phyloP scores from a whole-genome alignment of 2,797 vertebrate species.

The Yasuhikotakia modesta region DNA sequence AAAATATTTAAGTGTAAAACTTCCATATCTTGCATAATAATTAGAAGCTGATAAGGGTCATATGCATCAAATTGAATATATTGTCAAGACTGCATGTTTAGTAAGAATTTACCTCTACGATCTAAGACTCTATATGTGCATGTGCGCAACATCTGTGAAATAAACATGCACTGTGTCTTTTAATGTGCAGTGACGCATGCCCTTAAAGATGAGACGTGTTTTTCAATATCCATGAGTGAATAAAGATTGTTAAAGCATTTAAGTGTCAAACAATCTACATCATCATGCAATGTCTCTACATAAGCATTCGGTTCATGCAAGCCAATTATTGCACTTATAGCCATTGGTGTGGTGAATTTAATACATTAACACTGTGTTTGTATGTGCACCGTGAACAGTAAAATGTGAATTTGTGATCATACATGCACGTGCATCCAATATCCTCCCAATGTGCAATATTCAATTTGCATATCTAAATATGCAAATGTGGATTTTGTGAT shows the following conservation, averaged over 20 bases:
- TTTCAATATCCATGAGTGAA: background rate
- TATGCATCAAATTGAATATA: slow-evolving; percentile 5
- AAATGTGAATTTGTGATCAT: slow-evolving; percentile 33
- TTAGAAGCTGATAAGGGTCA: background rate
- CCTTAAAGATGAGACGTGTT: background rate
- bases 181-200: background rate
- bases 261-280: background rate
- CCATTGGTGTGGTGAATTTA: background rate
- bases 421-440: slow-evolving; percentile 18
- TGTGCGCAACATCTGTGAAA: background rate
- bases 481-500: background rate
- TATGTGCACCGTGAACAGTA: slow-evolving; percentile 28
- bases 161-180: background rate
- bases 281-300: background rate
- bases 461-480: background rate
- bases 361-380: background rate
- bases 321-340: background rate
- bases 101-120: background rate
- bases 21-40: slow-evolving; percentile 1
- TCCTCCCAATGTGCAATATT: background rate
- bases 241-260: background rate
- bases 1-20: slow-evolving; percentile 48
- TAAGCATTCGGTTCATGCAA: background rate
- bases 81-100: background rate
- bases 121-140: slow-evolving; percentile 43